Conservation (phyloP, 53 echinoderm and acorn worm species). For the Arbacia lixula region DNA sequence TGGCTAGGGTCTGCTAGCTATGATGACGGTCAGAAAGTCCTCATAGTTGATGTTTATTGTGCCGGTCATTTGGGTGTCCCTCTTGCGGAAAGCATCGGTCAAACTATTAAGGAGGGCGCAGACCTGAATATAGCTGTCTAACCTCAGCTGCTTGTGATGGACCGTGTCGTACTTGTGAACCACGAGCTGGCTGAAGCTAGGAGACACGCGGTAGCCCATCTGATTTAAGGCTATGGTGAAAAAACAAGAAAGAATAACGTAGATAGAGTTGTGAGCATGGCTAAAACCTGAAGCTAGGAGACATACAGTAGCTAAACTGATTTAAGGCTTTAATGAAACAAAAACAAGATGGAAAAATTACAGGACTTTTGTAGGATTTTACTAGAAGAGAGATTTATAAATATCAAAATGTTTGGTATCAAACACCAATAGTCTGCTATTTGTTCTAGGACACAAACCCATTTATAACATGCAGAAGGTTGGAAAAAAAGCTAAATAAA, state of each 20-base stretch:
- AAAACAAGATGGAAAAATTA: too few relatives aligned
- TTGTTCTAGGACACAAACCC: too few relatives aligned
- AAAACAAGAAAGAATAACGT: not conserved
- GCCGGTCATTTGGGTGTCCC: conserved; percentile 82
- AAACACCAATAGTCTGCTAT: too few relatives aligned
- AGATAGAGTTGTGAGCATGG: not conserved
- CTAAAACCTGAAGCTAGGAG: too few relatives aligned
- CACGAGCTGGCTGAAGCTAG: conserved; percentile 68
- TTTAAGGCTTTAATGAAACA: too few relatives aligned
- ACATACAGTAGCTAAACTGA: too few relatives aligned
- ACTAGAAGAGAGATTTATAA: too few relatives aligned
- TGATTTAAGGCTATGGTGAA: conserved; percentile 70
- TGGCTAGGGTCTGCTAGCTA: too few relatives aligned
- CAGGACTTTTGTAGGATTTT: too few relatives aligned
- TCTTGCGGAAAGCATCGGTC: conserved; percentile 81
- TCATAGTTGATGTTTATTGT: conserved; percentile 86
- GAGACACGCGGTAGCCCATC: conserved; percentile 89
- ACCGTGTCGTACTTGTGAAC: conserved; percentile 77
- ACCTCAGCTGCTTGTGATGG: conserved; percentile 62
- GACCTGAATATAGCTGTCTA: conserved; percentile 93
- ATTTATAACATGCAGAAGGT: too few relatives aligned
- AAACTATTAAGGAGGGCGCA: conserved; percentile 80
- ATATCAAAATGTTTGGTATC: too few relatives aligned
- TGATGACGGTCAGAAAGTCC: conserved; percentile 92
- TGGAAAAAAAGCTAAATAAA: too few relatives aligned